Base-by-base conservation (phyloP, 2,888 invertebrate species). In the Drosophila longiperda region DNA sequence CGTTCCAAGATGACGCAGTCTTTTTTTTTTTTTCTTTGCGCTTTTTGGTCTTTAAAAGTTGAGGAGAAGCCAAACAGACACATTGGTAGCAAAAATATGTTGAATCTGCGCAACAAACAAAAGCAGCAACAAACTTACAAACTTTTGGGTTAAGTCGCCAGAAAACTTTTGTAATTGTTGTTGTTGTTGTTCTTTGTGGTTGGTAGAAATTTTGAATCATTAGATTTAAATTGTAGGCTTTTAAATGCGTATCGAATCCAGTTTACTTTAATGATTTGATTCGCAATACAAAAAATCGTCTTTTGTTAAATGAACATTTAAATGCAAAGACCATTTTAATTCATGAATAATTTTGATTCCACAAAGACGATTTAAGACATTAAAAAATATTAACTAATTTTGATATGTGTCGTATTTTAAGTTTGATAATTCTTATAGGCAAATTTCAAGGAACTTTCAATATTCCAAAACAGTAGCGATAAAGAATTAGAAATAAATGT, bases 1-100 rank as follows among this genome's bases (percentile, higher is more conserved):
- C 40, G 50, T 52, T 65, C 50, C 38, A 23, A 59, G 75, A 78
- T 76, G 75, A 76, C 75, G 75, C 45, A 77, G 66, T 53, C 40
- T 26, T 49, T 17, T 6, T 38, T 17, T 20, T 1, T 12, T 20
- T 42, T 5, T 26, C 17, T 49, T 15, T 20, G n/a, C 20, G 29
- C 49, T 58, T 54, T 34, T 69, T 40, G 53, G 20, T 34, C 60
- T 49, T 36, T 20, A 34, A 23, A 38, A 33, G 52, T 50, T 49
- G 63, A 60, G 62, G 54, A 58, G 77, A 80, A 76, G 61, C 61
- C 66, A 60, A 55, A 55, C 66, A 60, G 52, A 55, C 52, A 53
- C 49, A 66, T 42, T 68, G 65, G 62, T 59, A 69, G 61, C 34
- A 45, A 45, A 45, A 62, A 80, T 71, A 59, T 62, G 64, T 40